Evolutionary conservation across 2,888 invertebrate genomes (phyloP).

Genomic region (Flexamia atlantica): DNA sequence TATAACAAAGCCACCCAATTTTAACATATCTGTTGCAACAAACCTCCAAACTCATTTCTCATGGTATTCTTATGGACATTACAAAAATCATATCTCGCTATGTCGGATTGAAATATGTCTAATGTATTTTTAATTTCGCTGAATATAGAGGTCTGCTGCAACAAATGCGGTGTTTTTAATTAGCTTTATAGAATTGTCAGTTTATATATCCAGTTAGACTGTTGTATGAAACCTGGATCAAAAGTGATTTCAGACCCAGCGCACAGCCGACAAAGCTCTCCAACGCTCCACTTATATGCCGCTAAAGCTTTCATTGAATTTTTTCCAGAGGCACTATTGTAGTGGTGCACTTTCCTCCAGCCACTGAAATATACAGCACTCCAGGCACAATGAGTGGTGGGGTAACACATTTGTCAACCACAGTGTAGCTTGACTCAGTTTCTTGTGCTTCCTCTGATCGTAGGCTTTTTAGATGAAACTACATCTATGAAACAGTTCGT

Average conservation of each 20-base stretch:
- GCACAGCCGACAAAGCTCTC: background rate
- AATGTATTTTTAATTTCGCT: too few relatives aligned
- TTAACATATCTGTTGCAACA: too few relatives aligned
- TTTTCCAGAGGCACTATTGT: constrained; percentile 32
- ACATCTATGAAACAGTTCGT: too few relatives aligned
- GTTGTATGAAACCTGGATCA: background rate
- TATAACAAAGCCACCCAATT: too few relatives aligned
- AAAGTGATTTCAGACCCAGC: background rate
- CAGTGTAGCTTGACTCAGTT: background rate
- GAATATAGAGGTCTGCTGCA: too few relatives aligned
- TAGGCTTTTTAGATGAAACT: too few relatives aligned
- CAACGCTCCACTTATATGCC: constrained; percentile 24
- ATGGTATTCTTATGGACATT: too few relatives aligned
- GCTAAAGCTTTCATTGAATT: constrained; percentile 44
- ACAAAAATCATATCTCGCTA: too few relatives aligned
- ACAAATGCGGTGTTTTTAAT: too few relatives aligned
- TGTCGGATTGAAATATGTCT: too few relatives aligned
- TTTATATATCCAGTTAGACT: background rate
- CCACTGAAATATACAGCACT: constrained; percentile 46
- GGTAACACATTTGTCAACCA: constrained; percentile 11
- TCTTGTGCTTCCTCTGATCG: background rate
- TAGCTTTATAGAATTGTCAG: background rate
- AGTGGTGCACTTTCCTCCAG: constrained; percentile 32
- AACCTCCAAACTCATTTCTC: too few relatives aligned
- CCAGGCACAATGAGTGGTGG: background rate